Base-by-base conservation (phyloP, 1,140 invertebrate species). In the Choristoneura fumiferana region DNA sequence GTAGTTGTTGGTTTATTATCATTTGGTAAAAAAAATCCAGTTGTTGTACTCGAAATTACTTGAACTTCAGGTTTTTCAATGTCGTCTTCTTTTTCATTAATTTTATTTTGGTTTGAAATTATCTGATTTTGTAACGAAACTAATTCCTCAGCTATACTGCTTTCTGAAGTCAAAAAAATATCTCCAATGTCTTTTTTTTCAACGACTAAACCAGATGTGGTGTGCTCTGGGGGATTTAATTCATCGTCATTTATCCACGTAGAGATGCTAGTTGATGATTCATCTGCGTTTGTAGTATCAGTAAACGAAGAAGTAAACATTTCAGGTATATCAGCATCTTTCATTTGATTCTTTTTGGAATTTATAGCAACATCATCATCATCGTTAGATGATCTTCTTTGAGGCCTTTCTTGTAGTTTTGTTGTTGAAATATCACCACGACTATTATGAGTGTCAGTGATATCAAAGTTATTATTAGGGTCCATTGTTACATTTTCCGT, bases 381-480 rank as follows among this genome's bases (percentile, higher is more conserved):
- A 10, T 57, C 38, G 55, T 69, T 58, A 14, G 69, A 66, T 14
- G 74, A 71, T 56, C 72, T 64, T 5, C 69, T 69, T 57, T 72
- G 60, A 14, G 67, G 45, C 12, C 57, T 40, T 37, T 65, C 58
- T 60, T 45, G 22, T 8, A 14, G 43, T 6, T 10, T 10, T 1
- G 12, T 12, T 1, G 4, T 13, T 9, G 43, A 9, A 54, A 49
- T 55, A 37, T 60, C 14, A 56, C 38, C 6, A 54, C 35, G 10
- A 63, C 12, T 43, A 38, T 53, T 39, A 15, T 55, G 60, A 14
- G 33, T 37, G 40, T 17, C 36, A 13, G 54, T 49, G 18, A 36
- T 58, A 5, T 29, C 13, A 6, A n/a, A 9, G 22, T 29, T 34
- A 39, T 37, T 43, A 39, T 1, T 33, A 13, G 72, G 60, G 62